Percentiles rank a stretch among this genome's conserved stretches.
These are phyloP conservation scores for Orussus abietinus DNA, from an alignment of 1,140 invertebrate genomes.

Conservation along the genomic window DNA sequence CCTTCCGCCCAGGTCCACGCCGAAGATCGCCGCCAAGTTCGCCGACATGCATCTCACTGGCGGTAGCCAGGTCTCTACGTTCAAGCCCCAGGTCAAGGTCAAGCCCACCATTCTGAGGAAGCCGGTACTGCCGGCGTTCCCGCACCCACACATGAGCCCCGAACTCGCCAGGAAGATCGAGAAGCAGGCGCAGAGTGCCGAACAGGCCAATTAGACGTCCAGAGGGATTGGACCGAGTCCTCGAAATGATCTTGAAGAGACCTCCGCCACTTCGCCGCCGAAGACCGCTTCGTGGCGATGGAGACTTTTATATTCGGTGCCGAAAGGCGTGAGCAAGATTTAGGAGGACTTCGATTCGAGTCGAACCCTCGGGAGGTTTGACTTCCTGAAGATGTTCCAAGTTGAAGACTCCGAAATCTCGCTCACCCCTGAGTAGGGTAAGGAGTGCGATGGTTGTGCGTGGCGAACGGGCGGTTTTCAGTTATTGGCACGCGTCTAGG, in stretches of 20 bases:
- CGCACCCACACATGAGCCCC: slow-evolving; percentile 47
- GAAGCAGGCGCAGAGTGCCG: slow-evolving; percentile 46
- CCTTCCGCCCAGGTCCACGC: slow-evolving; percentile 56
- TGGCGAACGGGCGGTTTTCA: too few relatives aligned
- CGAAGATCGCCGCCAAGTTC: slow-evolving; percentile 58
- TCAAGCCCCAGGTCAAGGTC: slow-evolving; percentile 68
- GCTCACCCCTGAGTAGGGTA: too few relatives aligned
- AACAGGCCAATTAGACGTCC: slow-evolving; percentile 36
- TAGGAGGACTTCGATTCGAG: too few relatives aligned
- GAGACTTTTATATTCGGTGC: slow-evolving; percentile 12
- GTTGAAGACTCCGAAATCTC: too few relatives aligned
- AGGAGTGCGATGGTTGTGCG: too few relatives aligned
- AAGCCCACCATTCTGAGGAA: slow-evolving; percentile 72
- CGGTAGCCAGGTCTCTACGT: slow-evolving; percentile 53
- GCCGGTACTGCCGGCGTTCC: slow-evolving; percentile 58
- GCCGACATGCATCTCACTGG: slow-evolving; percentile 58
- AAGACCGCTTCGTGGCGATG: background rate
- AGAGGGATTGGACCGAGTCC: background rate
- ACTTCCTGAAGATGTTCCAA: too few relatives aligned
- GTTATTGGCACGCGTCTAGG: too few relatives aligned
- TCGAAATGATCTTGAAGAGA: background rate
- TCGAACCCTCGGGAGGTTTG: too few relatives aligned
- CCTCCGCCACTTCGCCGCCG: background rate
- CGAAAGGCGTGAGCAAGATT: slow-evolving; percentile 2
- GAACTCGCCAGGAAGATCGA: slow-evolving; percentile 47